phyloP scores from a whole-genome alignment of 2,113 vertebrate genomes.

The Polypterus bichir region DNA sequence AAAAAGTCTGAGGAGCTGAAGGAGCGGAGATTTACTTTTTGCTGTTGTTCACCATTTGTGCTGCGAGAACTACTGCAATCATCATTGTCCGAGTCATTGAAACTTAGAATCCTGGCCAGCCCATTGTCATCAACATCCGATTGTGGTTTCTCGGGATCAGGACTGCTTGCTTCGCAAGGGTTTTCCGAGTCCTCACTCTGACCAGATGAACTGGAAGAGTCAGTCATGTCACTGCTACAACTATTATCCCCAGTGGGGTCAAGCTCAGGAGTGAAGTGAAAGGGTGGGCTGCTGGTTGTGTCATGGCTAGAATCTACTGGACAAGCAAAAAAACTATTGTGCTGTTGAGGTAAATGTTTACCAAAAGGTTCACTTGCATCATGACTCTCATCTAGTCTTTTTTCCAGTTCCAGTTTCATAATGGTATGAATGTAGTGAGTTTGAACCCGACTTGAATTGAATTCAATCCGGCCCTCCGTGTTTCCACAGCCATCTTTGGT shows the following conservation, averaged over 20 bases:
- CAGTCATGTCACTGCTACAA: conserved; percentile 82
- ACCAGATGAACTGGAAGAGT: conserved; percentile 63
- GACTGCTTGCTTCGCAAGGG: conserved; percentile 22
- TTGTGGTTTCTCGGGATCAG: conserved; percentile 39
- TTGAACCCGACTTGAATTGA: conserved; percentile 82
- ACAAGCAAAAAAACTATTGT: conserved; percentile 9
- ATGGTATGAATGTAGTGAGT: conserved; percentile 92
- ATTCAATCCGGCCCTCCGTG: conserved; percentile 78
- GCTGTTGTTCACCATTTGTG: conserved; percentile 29
- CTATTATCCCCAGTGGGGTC: conserved; percentile 64
- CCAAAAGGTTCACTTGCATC: conserved; percentile 27
- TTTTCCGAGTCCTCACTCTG: conserved; percentile 57
- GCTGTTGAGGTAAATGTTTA: not conserved
- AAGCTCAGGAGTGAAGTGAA: conserved; percentile 58
- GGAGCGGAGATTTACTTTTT: conserved; percentile 52
- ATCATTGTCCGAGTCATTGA: conserved; percentile 59
- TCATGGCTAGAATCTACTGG: not conserved
- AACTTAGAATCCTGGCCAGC: conserved; percentile 71
- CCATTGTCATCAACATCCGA: conserved; percentile 62
- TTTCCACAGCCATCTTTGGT: conserved; percentile 84
- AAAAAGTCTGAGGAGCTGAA: conserved; percentile 68
- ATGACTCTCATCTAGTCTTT: conserved; percentile 51
- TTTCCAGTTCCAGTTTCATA: conserved; percentile 87
- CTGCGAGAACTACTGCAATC: conserved; percentile 33
- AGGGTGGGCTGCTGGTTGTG: conserved; percentile 37